These are phyloP conservation scores for Scomber colias DNA, from an alignment of 2,113 vertebrate species.

Conservation along the genomic window DNA sequence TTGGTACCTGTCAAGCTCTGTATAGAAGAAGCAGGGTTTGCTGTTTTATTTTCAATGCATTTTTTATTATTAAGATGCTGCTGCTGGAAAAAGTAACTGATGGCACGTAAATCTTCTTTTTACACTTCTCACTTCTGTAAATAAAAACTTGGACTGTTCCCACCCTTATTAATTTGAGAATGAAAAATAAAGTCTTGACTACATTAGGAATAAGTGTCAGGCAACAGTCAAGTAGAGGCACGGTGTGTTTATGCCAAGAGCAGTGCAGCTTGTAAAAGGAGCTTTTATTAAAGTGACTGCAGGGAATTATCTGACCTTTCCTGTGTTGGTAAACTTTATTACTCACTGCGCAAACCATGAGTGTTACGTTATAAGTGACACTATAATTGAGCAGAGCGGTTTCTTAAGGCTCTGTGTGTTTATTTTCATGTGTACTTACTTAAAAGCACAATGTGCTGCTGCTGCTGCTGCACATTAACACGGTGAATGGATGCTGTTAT, in stretches of 20 bases:
- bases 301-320: conserved; percentile 10
- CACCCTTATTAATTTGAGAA: neutral
- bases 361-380: neutral
- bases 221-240: neutral
- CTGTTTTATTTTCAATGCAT: neutral
- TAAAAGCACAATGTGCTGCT: neutral
- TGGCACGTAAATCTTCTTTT: too few relatives aligned
- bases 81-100: too few relatives aligned
- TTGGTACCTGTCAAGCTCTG: neutral
- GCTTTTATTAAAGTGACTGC: conserved; percentile 15
- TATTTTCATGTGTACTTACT: neutral
- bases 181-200: neutral
- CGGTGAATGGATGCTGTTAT: neutral
- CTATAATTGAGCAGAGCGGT: neutral
- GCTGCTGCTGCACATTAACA: neutral
- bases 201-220: neutral
- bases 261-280: neutral
- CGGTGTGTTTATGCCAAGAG: conserved; percentile 11
- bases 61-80: neutral
- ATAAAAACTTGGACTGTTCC: neutral
- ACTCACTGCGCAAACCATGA: conserved; percentile 11
- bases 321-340: conserved; percentile 19
- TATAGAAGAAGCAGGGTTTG: neutral
- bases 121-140: too few relatives aligned
- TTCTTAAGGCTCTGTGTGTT: neutral